Evolutionary conservation across 1,140 invertebrate species (phyloP).

Genomic region (Saccostrea glomerata): DNA sequence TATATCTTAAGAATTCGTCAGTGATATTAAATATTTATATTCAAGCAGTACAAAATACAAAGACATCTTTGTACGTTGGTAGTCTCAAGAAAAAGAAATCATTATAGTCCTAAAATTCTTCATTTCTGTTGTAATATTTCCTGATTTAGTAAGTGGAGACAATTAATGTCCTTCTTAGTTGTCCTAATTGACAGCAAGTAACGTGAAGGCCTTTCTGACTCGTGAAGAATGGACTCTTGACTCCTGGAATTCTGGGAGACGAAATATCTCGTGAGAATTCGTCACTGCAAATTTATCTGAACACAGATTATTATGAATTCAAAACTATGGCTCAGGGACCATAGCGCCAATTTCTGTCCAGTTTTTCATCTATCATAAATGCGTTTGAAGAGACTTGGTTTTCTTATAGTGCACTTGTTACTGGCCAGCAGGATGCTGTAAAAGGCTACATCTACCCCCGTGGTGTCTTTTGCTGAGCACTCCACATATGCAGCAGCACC

Average conservation of each 20-base stretch:
- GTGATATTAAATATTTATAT: background rate
- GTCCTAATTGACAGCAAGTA: background rate
- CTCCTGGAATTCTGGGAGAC: background rate
- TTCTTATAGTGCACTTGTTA: conserved; percentile 78
- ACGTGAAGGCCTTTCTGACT: background rate
- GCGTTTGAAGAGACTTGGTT: conserved; percentile 63
- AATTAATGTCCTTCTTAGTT: background rate
- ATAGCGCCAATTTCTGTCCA: background rate
- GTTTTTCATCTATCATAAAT: conserved; percentile 30
- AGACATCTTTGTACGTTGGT: background rate
- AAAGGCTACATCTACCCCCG: conserved; percentile 93
- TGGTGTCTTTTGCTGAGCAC: conserved; percentile 93
- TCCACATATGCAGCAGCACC: conserved; percentile 94
- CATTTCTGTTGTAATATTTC: background rate
- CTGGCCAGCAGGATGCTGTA: conserved; percentile 90
- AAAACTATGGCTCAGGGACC: conserved; percentile 19
- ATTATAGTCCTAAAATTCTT: background rate
- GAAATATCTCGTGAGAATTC: background rate
- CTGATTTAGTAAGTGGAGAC: background rate
- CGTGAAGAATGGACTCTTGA: background rate
- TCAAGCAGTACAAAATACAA: background rate
- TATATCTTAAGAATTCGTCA: background rate
- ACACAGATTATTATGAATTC: background rate
- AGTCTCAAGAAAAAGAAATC: background rate
- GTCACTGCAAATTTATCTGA: background rate